Evolutionary conservation across 2,888 invertebrate species (phyloP), one percentile per base, ranked within the genome.

Genomic region (Tromatobia lineatoria): DNA sequence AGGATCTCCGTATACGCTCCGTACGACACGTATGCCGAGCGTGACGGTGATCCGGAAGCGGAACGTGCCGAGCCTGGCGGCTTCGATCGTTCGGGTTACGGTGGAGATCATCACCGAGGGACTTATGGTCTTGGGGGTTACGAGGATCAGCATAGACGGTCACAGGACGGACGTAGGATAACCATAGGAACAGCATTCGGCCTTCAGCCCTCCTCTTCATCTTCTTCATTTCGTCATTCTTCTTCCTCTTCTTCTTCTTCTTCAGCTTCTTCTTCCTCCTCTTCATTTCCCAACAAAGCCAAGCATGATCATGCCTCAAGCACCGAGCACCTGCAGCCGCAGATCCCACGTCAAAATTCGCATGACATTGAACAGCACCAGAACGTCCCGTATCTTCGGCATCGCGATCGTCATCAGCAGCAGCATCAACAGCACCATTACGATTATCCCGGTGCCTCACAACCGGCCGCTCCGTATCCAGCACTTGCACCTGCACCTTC

Each of bases 261-360:
- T 38, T 38, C 38, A 38, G 38, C 38, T 10, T 38, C 87, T 89
- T 89, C 84, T 88, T 76, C 64, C 25, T 50, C 42, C 61, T 73
- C 82, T 45, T 59, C 45, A 29, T 47, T 34, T 45, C 52, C 82
- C 11, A 79, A 84, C 38, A 66, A 79, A 69, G 79, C 91, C 89
- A 92, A 92, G 93, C 92, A 92, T 92, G 93, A 92, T 85, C 90
- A 90, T 88, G 90, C 88, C 88, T 91, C 90, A 88, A 90, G 89
- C 90, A 92, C 91, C 87, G 89, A 90, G 87, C 90, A 91, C 89
- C 89, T 88, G 88, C 90, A 88, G 89, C 88, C 89, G 78, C 85
- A 80, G 93, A 94, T 88, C 85, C 90, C 90, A 86, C 91, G 88
- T 85, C 88, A 91, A 87, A 87, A 90, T 85, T 88, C 88, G 88